Base-by-base conservation (phyloP, 2,888 invertebrate species). In the Trachelus stipa region DNA sequence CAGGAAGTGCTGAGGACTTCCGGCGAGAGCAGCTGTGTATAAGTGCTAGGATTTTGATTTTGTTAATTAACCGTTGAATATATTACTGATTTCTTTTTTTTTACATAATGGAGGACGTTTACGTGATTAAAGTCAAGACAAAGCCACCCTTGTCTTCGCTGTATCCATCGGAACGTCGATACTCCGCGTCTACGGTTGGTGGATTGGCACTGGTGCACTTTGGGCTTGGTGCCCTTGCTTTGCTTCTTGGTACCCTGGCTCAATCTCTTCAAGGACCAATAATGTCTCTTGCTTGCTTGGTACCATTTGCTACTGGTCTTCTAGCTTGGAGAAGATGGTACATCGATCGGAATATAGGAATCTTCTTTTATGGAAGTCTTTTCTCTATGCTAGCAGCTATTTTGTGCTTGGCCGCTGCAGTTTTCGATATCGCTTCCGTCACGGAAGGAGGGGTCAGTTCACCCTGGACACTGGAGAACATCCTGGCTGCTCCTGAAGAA, bases 271-370 rank as follows among this genome's bases (percentile, higher is more conserved):
- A 87, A 75, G 88, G 88, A 0, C 85, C 86, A 3, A 78, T 88
- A 12, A 79, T 88, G 12, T 87, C 85, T n/a, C 79, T 87, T 40
- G 82, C 83, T 34, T 88, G 87, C 34, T 76, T 87, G 76, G 83
- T 87, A 9, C 88, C 88, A 11, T 83, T 85, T 40, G 77, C 93
- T 4, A 92, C 94, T 0, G 94, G 94, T 1, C 91, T 94, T 15
- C 87, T 95, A 73, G 95, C 95, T 0, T 95, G 95, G 86, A 93
- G 93, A 68, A 91, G 92, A 81, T 95, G 95, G 95, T 95, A 95
- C 87, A 93, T 94, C 73, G 95, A 95, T 85, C 92, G 93, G 79
- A 94, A 95, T 86, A 95, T 95, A 83, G 92, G 93, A 0, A 93
- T 94, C 92, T 92, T 95, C 82, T 94, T 95, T 83, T 88, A 93